Evolutionary conservation across 2,888 invertebrate genomes (phyloP).

Genomic region (Napeogenes inachia): DNA sequence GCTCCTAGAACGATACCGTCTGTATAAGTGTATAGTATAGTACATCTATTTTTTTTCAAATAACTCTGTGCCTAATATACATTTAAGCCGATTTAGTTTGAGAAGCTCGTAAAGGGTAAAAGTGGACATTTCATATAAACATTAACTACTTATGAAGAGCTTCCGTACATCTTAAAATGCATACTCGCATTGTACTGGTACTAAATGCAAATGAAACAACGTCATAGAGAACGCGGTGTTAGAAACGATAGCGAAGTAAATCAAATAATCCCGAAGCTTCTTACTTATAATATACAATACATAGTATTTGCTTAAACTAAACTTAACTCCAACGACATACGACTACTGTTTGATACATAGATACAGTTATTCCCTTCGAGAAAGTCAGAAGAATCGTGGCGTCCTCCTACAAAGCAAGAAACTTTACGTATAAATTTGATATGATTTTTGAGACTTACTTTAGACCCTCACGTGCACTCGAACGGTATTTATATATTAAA

Average conservation of each 20-base stretch:
- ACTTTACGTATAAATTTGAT: conserved; percentile 74
- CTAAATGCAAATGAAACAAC: conserved; percentile 15
- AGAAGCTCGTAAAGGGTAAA: conserved; percentile 69
- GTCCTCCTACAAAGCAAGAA: conserved; percentile 61
- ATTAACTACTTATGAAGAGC: conserved; percentile 9
- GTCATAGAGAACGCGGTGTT: conserved; percentile 2
- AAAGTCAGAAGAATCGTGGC: conserved; percentile 47
- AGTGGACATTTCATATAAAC: conserved; percentile 48
- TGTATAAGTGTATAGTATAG: conserved; percentile 69
- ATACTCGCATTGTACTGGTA: conserved; percentile 43
- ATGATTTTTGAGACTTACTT: conserved; percentile 58
- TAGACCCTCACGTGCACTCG: conserved; percentile 36
- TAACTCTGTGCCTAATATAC: conserved; percentile 75
- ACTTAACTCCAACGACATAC: conserved; percentile 51
- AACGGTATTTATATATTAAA: conserved; percentile 1
- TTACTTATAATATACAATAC: conserved; percentile 59
- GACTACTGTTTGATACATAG: conserved; percentile 64
- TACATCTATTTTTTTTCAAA: conserved; percentile 64
- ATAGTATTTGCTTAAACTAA: conserved; percentile 38
- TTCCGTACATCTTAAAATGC: conserved; percentile 38
- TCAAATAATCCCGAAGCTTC: conserved; percentile 41
- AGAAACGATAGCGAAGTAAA: conserved; percentile 9
- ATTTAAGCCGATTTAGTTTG: conserved; percentile 68
- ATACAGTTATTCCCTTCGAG: conserved; percentile 51
- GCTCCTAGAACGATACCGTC: conserved; percentile 65